These are phyloP conservation scores for Mystacornis crossleyi DNA, from an alignment of 2,113 vertebrate species.

Conservation along the genomic window DNA sequence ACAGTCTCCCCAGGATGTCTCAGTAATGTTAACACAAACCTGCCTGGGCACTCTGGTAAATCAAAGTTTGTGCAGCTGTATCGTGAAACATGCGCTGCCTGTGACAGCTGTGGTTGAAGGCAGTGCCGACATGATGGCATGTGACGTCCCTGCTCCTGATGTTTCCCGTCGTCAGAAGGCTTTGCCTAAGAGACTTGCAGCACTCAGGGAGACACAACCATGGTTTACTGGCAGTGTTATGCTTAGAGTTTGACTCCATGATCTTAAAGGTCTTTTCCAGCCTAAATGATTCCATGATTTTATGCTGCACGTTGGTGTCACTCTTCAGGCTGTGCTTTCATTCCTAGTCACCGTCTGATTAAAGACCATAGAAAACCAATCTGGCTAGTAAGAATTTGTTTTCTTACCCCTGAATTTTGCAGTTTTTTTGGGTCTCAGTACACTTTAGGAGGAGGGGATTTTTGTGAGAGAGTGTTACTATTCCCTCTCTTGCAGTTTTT, in stretches of 20 bases:
- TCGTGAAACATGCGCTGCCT: rapidly evolving
- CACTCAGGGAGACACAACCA: background rate
- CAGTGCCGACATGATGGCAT: background rate
- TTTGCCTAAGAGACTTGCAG: background rate
- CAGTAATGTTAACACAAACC: background rate
- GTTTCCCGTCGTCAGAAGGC: background rate
- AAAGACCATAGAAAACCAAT: background rate
- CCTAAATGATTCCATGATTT: background rate
- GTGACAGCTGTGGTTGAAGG: background rate
- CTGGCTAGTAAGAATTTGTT: background rate
- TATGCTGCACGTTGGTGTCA: background rate
- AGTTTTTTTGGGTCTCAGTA: background rate
- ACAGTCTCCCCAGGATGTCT: background rate
- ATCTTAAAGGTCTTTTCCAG: background rate
- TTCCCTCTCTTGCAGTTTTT: background rate
- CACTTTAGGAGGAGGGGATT: background rate
- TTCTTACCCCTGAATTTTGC: background rate
- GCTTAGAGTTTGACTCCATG: background rate
- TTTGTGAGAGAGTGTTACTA: background rate
- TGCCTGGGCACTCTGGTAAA: background rate
- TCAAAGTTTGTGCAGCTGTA: background rate
- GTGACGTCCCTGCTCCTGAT: background rate
- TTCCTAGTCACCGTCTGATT: background rate
- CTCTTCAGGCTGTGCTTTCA: background rate
- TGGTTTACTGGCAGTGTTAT: background rate